phyloP scores from a whole-genome alignment of 2,888 invertebrate genomes.

The Junonia oenone region DNA sequence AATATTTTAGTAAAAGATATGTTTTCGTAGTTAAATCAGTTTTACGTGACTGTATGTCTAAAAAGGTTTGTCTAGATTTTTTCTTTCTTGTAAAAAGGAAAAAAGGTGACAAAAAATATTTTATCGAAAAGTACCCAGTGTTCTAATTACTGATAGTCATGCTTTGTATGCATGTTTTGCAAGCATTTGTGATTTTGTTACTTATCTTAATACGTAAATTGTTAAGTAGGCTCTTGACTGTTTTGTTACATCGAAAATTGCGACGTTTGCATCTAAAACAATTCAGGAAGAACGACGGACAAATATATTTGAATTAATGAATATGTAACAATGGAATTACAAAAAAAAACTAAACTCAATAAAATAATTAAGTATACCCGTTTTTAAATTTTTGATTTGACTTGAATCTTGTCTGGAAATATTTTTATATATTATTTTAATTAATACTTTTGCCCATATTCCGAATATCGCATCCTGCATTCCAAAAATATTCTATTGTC shows the following conservation, averaged over 20 bases:
- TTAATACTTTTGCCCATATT: too few relatives aligned
- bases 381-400: too few relatives aligned
- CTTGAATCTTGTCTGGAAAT: too few relatives aligned
- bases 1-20: too few relatives aligned
- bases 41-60: too few relatives aligned
- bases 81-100: too few relatives aligned
- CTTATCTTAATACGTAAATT: neutral
- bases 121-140: neutral
- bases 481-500: too few relatives aligned
- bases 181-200: neutral
- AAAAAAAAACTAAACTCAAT: neutral
- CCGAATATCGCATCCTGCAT: too few relatives aligned
- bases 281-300: neutral
- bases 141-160: neutral
- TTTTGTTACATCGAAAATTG: neutral
- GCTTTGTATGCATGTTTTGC: neutral
- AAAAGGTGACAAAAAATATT: neutral
- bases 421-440: too few relatives aligned
- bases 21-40: too few relatives aligned
- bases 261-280: neutral
- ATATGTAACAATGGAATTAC: neutral
- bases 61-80: too few relatives aligned
- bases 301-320: neutral
- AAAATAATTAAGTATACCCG: too few relatives aligned
- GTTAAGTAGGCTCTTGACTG: neutral